A percentile compares a stretch with the other conserved stretches of the same genome.
Evolutionary conservation across 2,113 vertebrate genomes (phyloP).

Genomic region (Lichenostomus cassidix): DNA sequence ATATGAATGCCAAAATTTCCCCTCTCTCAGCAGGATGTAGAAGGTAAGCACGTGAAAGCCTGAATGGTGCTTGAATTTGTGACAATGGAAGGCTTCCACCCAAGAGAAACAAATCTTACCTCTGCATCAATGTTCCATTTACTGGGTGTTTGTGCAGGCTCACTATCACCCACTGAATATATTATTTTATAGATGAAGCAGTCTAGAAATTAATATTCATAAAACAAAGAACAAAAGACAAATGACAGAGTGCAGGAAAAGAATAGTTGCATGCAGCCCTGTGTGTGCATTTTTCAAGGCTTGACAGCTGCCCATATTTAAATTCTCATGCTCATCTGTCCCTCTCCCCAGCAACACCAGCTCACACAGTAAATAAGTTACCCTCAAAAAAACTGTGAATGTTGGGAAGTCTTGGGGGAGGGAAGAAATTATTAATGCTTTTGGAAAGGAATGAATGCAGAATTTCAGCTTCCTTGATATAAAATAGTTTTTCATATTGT

Average conservation of each 20-base stretch:
- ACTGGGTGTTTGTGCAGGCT: neutral
- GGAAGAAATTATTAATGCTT: neutral
- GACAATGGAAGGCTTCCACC: neutral
- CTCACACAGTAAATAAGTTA: neutral
- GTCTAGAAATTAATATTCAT: neutral
- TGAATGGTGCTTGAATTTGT: neutral
- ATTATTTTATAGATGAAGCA: neutral
- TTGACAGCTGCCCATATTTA: neutral
- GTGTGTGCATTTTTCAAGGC: accelerated
- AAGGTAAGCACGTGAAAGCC: neutral
- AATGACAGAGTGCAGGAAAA: neutral
- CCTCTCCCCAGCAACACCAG: neutral
- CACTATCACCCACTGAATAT: neutral
- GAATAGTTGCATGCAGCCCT: neutral
- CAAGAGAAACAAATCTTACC: neutral
- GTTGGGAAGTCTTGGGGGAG: neutral
- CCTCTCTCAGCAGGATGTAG: neutral
- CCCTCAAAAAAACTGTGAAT: neutral
- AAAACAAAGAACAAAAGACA: neutral
- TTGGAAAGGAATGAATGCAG: neutral
- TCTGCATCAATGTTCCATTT: neutral
- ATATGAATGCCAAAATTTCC: neutral
- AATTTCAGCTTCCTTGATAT: neutral
- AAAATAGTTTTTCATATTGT: neutral
- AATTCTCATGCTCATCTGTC: neutral